A percentile compares a stretch with the other conserved stretches of the same genome.
These are phyloP conservation scores for Danio choprae DNA, from an alignment of 2,797 vertebrate genomes.

Conservation along the genomic window DNA sequence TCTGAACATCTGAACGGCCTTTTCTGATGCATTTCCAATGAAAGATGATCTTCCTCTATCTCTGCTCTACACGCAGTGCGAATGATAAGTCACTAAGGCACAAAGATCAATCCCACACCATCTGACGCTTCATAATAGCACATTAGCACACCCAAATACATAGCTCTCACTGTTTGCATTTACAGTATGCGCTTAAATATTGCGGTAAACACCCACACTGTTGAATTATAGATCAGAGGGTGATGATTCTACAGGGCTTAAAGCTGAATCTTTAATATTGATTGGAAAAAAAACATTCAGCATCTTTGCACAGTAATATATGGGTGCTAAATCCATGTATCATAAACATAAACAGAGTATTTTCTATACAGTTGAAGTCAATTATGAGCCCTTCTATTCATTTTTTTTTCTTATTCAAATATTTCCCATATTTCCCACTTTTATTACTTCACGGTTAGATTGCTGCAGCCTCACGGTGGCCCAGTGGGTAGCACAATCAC, in stretches of 20 bases:
- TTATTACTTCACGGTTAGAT: too few species aligned
- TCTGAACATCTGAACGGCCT: conserved; percentile 42
- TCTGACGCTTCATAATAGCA: not conserved
- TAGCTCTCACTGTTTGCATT: not conserved
- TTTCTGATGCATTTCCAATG: conserved; percentile 50
- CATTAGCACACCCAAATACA: not conserved
- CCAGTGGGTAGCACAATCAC: too few species aligned
- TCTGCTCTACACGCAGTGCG: not conserved
- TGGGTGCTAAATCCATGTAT: not conserved
- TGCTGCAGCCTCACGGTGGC: too few species aligned
- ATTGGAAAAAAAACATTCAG: not conserved
- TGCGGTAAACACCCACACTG: not conserved
- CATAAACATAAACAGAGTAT: not conserved
- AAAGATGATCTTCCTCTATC: conserved; percentile 15
- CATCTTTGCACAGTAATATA: not conserved
- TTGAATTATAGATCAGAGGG: conserved; percentile 27
- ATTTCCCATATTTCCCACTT: too few species aligned
- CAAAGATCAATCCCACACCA: not conserved
- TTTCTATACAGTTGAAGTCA: too few species aligned
- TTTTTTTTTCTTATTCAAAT: too few species aligned
- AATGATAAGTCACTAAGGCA: not conserved
- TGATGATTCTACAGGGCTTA: not conserved
- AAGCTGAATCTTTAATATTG: not conserved
- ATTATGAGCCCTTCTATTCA: too few species aligned
- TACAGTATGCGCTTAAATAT: not conserved